phyloP scores from a whole-genome alignment of 2,113 vertebrate species.

The Ariopsis seemanni region DNA sequence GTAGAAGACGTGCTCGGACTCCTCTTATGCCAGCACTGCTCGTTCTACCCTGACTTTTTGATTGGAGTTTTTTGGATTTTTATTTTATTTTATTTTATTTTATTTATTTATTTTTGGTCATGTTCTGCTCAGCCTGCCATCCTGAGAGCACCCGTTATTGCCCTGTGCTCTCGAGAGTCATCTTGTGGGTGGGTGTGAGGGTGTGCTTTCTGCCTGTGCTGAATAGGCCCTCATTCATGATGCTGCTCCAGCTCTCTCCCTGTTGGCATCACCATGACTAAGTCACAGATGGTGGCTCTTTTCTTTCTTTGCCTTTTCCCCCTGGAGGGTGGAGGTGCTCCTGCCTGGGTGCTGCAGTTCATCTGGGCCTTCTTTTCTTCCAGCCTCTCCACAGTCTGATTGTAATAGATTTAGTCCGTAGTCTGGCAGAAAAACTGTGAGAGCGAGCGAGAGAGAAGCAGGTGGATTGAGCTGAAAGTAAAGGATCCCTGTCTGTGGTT shows the following conservation, averaged over 20 bases:
- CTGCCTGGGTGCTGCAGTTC: conserved; percentile 61
- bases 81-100: too few species aligned
- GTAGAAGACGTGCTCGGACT: not conserved
- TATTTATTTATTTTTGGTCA: not conserved
- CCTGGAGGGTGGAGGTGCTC: conserved; percentile 69
- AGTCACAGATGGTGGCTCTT: conserved; percentile 78
- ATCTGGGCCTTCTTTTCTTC: conserved; percentile 55
- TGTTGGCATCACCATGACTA: conserved; percentile 80
- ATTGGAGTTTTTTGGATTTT: not conserved
- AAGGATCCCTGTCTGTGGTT: not conserved
- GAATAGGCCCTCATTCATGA: conserved; percentile 51
- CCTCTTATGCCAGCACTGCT: not conserved
- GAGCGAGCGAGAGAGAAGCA: conserved; percentile 58
- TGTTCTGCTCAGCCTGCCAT: conserved; percentile 9
- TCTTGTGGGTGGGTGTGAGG: not conserved
- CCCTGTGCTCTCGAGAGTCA: conserved; percentile 45
- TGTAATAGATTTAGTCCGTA: conserved; percentile 72
- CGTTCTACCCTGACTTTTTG: not conserved
- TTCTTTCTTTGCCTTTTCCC: conserved; percentile 68
- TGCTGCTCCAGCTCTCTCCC: conserved; percentile 58
- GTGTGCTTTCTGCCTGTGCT: conserved; percentile 38
- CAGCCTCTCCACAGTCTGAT: conserved; percentile 52
- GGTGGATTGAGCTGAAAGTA: conserved; percentile 34
- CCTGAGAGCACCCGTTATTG: not conserved
- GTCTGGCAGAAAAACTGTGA: conserved; percentile 60